phyloP scores from a whole-genome alignment of 2,888 invertebrate genomes.

The Drosophila sordidapex region DNA sequence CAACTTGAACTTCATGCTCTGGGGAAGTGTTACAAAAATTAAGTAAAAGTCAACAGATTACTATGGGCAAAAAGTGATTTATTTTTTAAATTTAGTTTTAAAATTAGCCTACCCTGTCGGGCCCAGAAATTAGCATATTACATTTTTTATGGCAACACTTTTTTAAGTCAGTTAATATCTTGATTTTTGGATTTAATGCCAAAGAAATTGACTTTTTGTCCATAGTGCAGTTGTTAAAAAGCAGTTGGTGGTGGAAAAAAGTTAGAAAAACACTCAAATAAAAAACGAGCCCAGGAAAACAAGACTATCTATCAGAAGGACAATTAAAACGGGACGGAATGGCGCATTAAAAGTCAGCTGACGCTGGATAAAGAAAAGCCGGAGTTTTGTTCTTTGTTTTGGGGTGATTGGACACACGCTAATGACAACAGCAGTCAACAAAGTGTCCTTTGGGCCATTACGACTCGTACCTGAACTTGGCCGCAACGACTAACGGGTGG shows the following conservation, averaged over 20 bases:
- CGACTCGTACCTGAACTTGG: slow-evolving; percentile 69
- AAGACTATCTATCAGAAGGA: slow-evolving; percentile 59
- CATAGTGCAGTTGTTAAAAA: slow-evolving; percentile 30
- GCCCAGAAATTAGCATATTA: not conserved
- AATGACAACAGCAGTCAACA: slow-evolving; percentile 73
- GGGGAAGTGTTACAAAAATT: slow-evolving; percentile 35
- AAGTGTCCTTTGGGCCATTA: slow-evolving; percentile 39
- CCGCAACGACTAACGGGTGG: not conserved
- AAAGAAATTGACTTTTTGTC: not conserved
- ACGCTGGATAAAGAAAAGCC: slow-evolving; percentile 39
- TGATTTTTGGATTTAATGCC: not conserved
- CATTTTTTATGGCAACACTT: not conserved
- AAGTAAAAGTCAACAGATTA: slow-evolving; percentile 54
- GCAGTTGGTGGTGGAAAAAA: slow-evolving; percentile 12
- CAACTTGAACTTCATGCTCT: slow-evolving; percentile 50
- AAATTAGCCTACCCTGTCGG: accelerated
- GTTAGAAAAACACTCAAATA: slow-evolving; percentile 15
- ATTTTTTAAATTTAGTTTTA: not conserved
- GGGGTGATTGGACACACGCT: slow-evolving; percentile 65
- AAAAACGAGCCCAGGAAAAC: slow-evolving; percentile 11
- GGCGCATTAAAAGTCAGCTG: slow-evolving; percentile 65
- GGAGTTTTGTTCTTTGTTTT: slow-evolving; percentile 1
- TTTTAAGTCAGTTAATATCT: not conserved
- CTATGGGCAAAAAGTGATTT: not conserved
- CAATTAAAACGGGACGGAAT: slow-evolving; percentile 67